These are phyloP conservation scores for Percina caprodes DNA, from an alignment of 2,113 vertebrate genomes.

Conservation along the genomic window DNA sequence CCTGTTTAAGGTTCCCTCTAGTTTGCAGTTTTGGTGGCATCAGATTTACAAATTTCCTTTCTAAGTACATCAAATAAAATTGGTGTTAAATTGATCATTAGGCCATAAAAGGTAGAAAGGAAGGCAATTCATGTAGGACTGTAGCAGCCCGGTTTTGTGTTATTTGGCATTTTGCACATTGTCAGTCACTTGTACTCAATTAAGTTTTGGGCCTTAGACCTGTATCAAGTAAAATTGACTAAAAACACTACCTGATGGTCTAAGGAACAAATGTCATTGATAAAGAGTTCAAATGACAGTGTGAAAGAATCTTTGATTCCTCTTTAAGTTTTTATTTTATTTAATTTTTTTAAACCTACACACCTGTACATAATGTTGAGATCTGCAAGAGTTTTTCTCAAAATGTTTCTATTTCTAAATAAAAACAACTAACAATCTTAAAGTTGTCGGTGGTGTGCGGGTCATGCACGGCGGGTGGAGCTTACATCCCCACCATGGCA, in stretches of 20 bases:
- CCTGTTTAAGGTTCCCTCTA: neutral
- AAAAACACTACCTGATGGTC: neutral
- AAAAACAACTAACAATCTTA: slow-evolving; percentile 12
- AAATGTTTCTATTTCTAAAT: neutral
- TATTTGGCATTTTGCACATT: too few relatives aligned
- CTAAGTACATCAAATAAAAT: neutral
- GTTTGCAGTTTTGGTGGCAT: neutral
- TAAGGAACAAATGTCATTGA: neutral
- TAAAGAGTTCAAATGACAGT: neutral
- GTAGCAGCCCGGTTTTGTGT: too few relatives aligned
- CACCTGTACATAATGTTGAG: too few relatives aligned
- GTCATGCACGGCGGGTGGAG: slow-evolving; percentile 90
- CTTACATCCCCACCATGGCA: slow-evolving; percentile 89
- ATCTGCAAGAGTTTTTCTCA: neutral
- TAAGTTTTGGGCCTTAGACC: neutral
- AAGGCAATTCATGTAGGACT: too few relatives aligned
- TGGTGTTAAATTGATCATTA: neutral
- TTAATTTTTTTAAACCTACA: too few relatives aligned
- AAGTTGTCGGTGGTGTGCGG: slow-evolving; percentile 91
- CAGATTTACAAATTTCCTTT: neutral
- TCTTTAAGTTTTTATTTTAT: too few relatives aligned
- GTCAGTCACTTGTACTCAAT: too few relatives aligned
- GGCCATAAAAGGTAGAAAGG: neutral
- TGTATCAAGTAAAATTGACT: neutral
- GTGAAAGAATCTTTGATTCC: too few relatives aligned